These are phyloP conservation scores for Dendroctonus ponderosae DNA, from an alignment of 1,140 invertebrate genomes.

Conservation along the genomic window DNA sequence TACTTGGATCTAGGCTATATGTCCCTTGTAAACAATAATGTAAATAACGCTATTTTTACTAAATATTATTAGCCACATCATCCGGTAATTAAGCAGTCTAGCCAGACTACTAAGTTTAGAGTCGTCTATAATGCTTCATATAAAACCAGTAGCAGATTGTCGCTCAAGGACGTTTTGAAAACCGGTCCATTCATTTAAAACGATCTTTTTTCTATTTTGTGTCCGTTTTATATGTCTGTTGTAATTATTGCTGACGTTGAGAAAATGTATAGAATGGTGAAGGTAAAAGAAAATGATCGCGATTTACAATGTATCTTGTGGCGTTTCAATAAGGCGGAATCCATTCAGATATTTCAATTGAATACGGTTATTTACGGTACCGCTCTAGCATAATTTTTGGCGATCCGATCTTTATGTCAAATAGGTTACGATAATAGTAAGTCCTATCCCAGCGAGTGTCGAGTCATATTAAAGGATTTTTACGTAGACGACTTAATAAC, in stretches of 20 bases:
- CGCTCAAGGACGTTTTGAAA: constrained; percentile 43
- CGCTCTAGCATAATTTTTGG: constrained; percentile 46
- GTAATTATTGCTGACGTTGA: constrained; percentile 49
- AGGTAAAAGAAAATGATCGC: constrained; percentile 37
- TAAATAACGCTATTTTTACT: not conserved
- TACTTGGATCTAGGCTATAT: constrained; percentile 14
- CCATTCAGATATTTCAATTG: constrained; percentile 1
- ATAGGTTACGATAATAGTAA: constrained; percentile 37
- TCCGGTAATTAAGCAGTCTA: constrained; percentile 4
- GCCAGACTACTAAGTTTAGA: constrained; percentile 14
- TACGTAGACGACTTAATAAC: constrained; percentile 56
- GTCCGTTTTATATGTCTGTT: constrained; percentile 50
- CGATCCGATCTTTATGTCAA: constrained; percentile 41
- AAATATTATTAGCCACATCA: constrained; percentile 20
- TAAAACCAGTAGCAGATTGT: not conserved
- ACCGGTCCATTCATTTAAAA: constrained; percentile 44
- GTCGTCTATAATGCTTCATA: constrained; percentile 46
- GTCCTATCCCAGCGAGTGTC: constrained; percentile 34
- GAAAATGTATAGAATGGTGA: constrained; percentile 48
- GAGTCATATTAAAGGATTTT: constrained; percentile 46
- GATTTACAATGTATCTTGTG: constrained; percentile 6
- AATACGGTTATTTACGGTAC: constrained; percentile 34
- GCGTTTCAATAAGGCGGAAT: not conserved
- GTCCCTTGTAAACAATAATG: not conserved
- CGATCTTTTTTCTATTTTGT: constrained; percentile 48